Evolutionary conservation across 2,797 vertebrate species (phyloP), one percentile per base, ranked within the genome.

Genomic region (Amniataba percoides): DNA sequence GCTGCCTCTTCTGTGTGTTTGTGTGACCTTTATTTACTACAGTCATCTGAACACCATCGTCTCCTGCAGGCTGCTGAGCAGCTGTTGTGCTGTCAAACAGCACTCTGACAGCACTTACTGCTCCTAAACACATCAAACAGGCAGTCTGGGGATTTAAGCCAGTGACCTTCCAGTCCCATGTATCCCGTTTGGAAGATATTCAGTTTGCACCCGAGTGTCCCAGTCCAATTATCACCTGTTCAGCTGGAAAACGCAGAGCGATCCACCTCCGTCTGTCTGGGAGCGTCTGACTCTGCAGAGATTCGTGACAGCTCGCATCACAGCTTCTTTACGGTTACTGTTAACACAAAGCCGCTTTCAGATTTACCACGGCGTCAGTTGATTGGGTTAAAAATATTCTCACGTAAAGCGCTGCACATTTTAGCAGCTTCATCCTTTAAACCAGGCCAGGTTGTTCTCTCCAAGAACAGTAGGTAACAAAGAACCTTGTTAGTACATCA

Each of bases 61-160:
- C 74, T 78, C 76, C 85, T 79, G 77, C 88, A 77, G 73, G 81
- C 73, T 13, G 78, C 78, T 8, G 63, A 84, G 82, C 87, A 80
- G 88, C 87, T 85, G 86, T 60, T 55, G 53, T 14, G 73, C 69
- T 83, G 77, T 79, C 63, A 78, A 42, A 71, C 78, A 1, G 51
- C 64, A 52, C 7, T 39, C 51, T 61, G 61, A 25, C 67, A 12
- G 25, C 12, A 64, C 34, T 66, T 48, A 42, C 67, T 48, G 60
- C 66, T 83, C 51, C 63, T 71, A 1, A 84, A 75, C 74, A 23
- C 74, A 64, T 25, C 56, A 31, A 81, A 23, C 23, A 42, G 34
- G 11, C 39, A 42, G 51, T 21, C 42, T 70, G 58, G 49, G 80
- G 71, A 39, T 46, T 64, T 46, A 31, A 74, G 64, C 58, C 81